Conservation (phyloP, 2,888 invertebrate species). For the Apamea sordens region DNA sequence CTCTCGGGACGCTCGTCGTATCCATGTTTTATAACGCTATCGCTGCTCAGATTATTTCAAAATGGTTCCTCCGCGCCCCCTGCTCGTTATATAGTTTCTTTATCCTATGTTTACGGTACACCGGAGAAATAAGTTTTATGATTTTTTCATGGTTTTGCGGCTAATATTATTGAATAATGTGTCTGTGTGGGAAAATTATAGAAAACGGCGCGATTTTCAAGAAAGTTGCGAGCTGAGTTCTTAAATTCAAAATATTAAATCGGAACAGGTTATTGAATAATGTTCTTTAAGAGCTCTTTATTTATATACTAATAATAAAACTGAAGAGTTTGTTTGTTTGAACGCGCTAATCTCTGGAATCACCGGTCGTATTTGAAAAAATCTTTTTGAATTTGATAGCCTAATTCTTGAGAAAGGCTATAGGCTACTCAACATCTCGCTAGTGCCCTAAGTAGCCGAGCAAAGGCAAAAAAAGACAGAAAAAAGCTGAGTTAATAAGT, state of each 20-base stretch:
- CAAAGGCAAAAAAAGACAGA: too few species aligned
- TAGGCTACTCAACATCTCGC: too few species aligned
- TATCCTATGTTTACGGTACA: slow-evolving; percentile 62
- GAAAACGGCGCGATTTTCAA: neutral
- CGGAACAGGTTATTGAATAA: neutral
- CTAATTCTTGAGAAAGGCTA: too few species aligned
- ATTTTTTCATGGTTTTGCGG: slow-evolving; percentile 41
- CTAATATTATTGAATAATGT: slow-evolving; percentile 31
- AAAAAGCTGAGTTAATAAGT: too few species aligned
- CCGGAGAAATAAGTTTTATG: slow-evolving; percentile 58
- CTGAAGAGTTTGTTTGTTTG: too few species aligned
- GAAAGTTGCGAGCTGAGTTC: neutral
- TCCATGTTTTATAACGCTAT: slow-evolving; percentile 66
- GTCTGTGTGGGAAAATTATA: slow-evolving; percentile 9
- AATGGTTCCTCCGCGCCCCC: slow-evolving; percentile 42
- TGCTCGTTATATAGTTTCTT: slow-evolving; percentile 52
- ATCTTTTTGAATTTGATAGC: too few species aligned
- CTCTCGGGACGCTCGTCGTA: slow-evolving; percentile 46
- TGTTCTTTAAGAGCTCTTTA: neutral
- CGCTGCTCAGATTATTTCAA: slow-evolving; percentile 61
- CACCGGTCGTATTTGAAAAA: too few species aligned
- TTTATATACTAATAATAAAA: neutral
- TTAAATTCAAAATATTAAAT: neutral
- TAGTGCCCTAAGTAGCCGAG: too few species aligned
- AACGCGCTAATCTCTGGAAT: too few species aligned